These are phyloP conservation scores for Orientallactaga sibirica DNA, from an alignment of 2,797 vertebrate genomes.

Conservation along the genomic window DNA sequence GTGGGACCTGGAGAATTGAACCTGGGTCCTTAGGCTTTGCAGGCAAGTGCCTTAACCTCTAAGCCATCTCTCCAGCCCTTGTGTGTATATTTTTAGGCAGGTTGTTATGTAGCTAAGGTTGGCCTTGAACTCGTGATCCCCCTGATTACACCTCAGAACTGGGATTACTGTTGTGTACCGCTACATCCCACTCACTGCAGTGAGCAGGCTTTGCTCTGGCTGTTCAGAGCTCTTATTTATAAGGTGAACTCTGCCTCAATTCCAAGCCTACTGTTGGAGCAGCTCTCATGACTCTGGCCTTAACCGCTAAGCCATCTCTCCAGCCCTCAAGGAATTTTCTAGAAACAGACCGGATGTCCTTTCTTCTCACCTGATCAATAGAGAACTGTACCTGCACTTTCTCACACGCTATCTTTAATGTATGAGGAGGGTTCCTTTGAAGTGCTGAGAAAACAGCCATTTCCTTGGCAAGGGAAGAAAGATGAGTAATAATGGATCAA, in stretches of 20 bases:
- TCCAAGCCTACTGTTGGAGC: background rate
- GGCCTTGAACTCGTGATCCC: background rate
- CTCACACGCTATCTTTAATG: conserved; percentile 8
- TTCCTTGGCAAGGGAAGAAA: conserved; percentile 24
- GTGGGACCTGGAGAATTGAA: too few species aligned
- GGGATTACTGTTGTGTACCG: background rate
- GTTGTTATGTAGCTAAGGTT: background rate
- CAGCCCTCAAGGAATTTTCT: background rate
- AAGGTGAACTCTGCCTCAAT: background rate
- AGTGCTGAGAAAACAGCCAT: background rate
- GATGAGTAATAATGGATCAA: background rate
- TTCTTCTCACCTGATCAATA: background rate
- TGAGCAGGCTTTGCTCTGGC: conserved; percentile 18
- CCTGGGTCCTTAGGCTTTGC: too few species aligned
- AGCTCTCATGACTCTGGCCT: background rate
- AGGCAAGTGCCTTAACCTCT: too few species aligned
- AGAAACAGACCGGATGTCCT: background rate
- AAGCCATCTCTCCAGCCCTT: too few species aligned
- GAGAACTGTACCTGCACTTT: background rate
- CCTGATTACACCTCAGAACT: background rate
- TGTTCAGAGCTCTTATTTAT: background rate
- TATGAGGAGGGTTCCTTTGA: background rate
- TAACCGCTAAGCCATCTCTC: too few species aligned
- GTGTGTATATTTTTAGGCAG: background rate
- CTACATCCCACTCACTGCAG: background rate